Evolutionary conservation across 2,113 vertebrate genomes (phyloP).

Genomic region (Zosterops borbonicus): DNA sequence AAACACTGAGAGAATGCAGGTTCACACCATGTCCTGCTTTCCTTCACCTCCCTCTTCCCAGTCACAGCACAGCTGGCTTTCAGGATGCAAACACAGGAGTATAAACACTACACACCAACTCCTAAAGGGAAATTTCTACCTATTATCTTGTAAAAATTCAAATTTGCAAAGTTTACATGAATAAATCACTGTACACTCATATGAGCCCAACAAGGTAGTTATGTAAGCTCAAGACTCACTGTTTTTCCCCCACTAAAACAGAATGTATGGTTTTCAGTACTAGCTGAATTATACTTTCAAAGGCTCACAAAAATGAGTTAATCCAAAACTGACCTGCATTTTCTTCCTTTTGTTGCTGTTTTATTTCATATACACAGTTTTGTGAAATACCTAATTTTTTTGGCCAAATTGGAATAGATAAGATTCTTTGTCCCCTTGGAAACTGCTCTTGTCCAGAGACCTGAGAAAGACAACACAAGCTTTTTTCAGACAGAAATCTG

Average conservation of each 20-base stretch:
- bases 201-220: not conserved
- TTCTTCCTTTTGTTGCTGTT: conserved; percentile 58
- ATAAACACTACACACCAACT: not conserved
- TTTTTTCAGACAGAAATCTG: not conserved
- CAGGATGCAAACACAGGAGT: not conserved
- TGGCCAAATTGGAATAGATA: conserved; percentile 91
- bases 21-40: not conserved
- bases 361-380: conserved; percentile 85
- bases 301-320: not conserved
- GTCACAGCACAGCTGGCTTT: not conserved
- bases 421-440: conserved; percentile 82
- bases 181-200: not conserved
- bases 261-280: not conserved
- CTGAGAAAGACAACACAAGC: conserved; percentile 60
- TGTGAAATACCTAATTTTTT: conserved; percentile 85
- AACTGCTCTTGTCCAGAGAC: conserved; percentile 92
- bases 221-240: not conserved
- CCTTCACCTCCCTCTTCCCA: not conserved
- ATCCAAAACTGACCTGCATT: conserved; percentile 72
- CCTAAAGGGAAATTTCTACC: not conserved
- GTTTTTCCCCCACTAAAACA: not conserved
- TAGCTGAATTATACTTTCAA: not conserved
- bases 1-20: not conserved
- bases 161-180: not conserved
- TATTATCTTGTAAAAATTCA: not conserved